Evolutionary conservation across 53 echinoderm and acorn worm genomes (phyloP), one percentile per base, ranked within the genome.

Genomic region (Temnopleurus reevesii): DNA sequence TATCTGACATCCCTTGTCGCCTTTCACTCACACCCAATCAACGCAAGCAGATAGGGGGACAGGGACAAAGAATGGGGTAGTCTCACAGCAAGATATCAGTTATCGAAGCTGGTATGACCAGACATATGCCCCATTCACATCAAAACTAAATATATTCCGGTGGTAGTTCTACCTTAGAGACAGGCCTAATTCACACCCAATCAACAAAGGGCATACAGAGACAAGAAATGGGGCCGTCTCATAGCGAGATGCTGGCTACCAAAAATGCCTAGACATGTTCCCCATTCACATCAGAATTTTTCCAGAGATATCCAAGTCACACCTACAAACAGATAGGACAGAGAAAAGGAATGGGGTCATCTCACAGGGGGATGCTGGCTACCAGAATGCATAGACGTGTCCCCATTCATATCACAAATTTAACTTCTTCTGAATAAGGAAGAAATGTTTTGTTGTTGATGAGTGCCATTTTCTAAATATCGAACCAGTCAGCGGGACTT

Each of bases 311-410:
- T n/a, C n/a, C n/a, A n/a, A n/a, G n/a, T n/a, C n/a, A n/a, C n/a
- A n/a, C n/a, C n/a, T n/a, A n/a, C n/a, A n/a, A n/a, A n/a, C 71
- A 71, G 71, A 71, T 41, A 71, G 41, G 41, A 41, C 41, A 71
- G 38, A 21, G 43, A 71, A 23, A 13, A 41, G 28, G 71, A 71
- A 41, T 38, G 38, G 71, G 71, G 71, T 71, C 79, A 46, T 49
- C 79, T 47, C 79, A 79, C 79, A 79, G 79, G 46, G 45, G 45
- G 51, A 0, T 47, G 29, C 15, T 47, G 46, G 28, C 49, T 49
- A 79, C 79, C 49, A 79, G 46, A 47, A 79, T 58, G 5, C 58
- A 2, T 8, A 27, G 25, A 58, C 58, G 10, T 26, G 1, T 38
- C 36, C 38, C 41, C 15, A 1, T 71, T n/a, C n/a, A n/a, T n/a